Evolutionary conservation across 2,113 vertebrate genomes (phyloP).

Genomic region (Seriola quinqueradiata): DNA sequence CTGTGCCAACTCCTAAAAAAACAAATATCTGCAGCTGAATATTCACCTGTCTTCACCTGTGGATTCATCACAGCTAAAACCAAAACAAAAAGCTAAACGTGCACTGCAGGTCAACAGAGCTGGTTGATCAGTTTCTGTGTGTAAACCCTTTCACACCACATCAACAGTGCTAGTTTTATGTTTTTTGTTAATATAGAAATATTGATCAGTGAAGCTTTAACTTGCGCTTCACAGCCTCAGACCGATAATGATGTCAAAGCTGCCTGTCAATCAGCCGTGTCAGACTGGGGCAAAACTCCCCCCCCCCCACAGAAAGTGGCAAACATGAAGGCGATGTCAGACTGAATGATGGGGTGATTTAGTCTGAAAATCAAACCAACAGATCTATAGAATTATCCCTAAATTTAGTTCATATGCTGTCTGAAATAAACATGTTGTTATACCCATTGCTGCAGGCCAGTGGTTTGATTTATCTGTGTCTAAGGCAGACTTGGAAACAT

Average conservation of each 20-base stretch:
- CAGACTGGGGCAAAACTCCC: not conserved
- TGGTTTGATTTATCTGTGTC: conserved; percentile 26
- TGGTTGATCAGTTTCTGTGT: no score
- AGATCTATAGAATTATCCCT: not conserved
- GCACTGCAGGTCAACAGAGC: no score
- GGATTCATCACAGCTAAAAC: no score
- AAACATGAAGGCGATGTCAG: not conserved
- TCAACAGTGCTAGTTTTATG: not conserved
- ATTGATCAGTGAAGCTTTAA: not conserved
- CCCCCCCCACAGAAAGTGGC: no score
- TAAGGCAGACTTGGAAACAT: not conserved
- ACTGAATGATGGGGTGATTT: not conserved
- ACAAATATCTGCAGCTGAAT: no score
- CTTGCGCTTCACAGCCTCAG: no score
- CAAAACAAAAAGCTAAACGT: no score
- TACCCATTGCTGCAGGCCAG: not conserved
- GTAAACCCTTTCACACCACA: not conserved
- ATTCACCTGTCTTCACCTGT: no score
- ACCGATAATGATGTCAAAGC: not conserved
- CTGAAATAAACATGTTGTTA: conserved; percentile 12
- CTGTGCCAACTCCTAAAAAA: no score
- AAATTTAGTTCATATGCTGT: not conserved
- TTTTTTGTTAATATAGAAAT: not conserved
- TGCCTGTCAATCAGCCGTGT: not conserved
- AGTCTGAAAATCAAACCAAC: not conserved